Evolutionary conservation across 2,113 vertebrate genomes (phyloP).

Genomic region (Atrichornis clamosus): DNA sequence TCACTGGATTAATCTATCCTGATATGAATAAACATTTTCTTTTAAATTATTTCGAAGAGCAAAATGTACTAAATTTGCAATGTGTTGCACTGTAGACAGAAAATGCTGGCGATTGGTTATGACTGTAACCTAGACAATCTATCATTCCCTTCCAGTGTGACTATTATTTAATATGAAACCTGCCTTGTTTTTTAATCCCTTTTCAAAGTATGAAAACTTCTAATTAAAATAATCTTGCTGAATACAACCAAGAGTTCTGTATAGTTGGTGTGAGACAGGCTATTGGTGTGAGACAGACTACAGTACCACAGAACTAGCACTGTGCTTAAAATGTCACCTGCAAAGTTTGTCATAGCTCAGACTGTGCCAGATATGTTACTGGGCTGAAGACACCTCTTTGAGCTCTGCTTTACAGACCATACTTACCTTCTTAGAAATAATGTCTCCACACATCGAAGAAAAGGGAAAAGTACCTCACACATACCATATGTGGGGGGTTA

Average conservation of each 20-base stretch:
- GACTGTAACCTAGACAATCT: neutral
- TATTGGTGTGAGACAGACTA: neutral
- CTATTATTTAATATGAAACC: neutral
- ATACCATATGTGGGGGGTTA: rapidly evolving
- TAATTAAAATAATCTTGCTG: neutral
- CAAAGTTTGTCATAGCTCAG: neutral
- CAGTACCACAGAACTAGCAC: neutral
- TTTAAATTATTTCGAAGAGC: neutral
- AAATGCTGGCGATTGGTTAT: neutral
- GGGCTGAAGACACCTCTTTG: neutral
- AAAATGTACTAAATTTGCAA: neutral
- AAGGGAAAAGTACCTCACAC: neutral
- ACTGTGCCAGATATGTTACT: neutral
- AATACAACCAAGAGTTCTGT: neutral
- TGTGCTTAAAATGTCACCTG: neutral
- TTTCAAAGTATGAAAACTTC: neutral
- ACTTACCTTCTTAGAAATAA: neutral
- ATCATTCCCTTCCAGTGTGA: neutral
- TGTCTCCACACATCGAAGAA: neutral
- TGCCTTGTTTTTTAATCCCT: neutral
- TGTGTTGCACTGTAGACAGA: neutral
- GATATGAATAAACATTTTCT: neutral
- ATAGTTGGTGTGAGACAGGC: neutral
- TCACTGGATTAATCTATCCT: neutral
- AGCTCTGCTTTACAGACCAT: neutral